phyloP scores from a whole-genome alignment of 2,888 invertebrate species.

The Amphipoea lucens region DNA sequence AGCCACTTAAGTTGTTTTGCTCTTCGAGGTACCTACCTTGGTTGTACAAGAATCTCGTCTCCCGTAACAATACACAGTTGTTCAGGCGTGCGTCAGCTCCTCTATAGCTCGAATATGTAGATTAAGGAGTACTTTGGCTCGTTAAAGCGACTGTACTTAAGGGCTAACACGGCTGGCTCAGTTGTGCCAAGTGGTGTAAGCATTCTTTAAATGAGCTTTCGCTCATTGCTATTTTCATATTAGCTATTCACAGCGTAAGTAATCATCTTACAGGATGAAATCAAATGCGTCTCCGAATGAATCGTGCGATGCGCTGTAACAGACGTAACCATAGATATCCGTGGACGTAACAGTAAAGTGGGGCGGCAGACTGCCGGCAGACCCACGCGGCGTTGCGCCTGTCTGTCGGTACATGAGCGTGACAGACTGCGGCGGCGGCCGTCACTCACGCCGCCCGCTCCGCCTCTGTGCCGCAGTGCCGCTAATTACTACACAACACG shows the following conservation, averaged over 20 bases:
- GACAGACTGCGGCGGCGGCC: slow-evolving; percentile 21
- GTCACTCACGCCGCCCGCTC: background rate
- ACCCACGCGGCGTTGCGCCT: background rate
- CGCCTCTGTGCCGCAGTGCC: slow-evolving; percentile 16
- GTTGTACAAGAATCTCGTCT: slow-evolving; percentile 2
- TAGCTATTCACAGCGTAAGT: background rate
- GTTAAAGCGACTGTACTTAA: background rate
- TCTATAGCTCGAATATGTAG: background rate
- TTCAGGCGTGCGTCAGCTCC: background rate
- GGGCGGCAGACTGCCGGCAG: slow-evolving; percentile 26
- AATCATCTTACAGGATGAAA: slow-evolving; percentile 1
- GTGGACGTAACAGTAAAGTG: slow-evolving; percentile 1
- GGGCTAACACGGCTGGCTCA: background rate
- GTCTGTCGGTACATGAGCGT: slow-evolving; percentile 9
- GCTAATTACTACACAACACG: slow-evolving; percentile 42
- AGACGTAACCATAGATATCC: too few species aligned
- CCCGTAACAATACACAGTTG: background rate
- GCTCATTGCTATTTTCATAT: slow-evolving; percentile 1
- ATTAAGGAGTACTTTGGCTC: background rate
- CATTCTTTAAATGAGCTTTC: slow-evolving; percentile 9
- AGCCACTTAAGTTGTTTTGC: slow-evolving; percentile 13
- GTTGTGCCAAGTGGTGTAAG: background rate
- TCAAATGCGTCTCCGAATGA: slow-evolving; percentile 14
- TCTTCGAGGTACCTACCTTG: background rate
- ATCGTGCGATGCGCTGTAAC: slow-evolving; percentile 1